These are phyloP conservation scores for Orbicella faveolata DNA, from an alignment of 64 coral and sea anemone genomes.

Conservation along the genomic window DNA sequence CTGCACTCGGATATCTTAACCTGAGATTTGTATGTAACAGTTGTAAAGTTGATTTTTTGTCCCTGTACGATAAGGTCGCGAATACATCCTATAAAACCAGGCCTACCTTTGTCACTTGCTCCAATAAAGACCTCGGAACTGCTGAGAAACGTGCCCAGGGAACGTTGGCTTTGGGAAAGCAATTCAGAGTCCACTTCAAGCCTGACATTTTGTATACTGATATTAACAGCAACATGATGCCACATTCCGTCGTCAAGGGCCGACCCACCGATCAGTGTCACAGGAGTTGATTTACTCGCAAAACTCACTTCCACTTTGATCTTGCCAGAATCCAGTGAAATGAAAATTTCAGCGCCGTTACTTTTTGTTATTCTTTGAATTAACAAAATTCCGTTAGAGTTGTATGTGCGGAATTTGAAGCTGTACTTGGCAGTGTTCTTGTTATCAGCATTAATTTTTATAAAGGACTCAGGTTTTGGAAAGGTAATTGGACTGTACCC, in stretches of 20 bases:
- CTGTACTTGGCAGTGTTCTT: slow-evolving; percentile 59
- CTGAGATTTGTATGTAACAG: background rate
- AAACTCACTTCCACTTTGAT: slow-evolving; percentile 63
- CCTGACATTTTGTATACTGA: slow-evolving; percentile 38
- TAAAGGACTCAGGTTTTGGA: slow-evolving; percentile 38
- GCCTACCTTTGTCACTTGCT: background rate
- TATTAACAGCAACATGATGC: slow-evolving; percentile 60
- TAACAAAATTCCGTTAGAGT: slow-evolving; percentile 65
- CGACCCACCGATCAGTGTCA: slow-evolving; percentile 34
- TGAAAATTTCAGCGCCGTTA: slow-evolving; percentile 35
- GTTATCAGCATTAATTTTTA: slow-evolving; percentile 35
- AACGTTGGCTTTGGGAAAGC: background rate
- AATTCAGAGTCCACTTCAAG: slow-evolving; percentile 54
- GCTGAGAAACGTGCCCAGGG: slow-evolving; percentile 46
- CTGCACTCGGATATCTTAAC: slow-evolving; percentile 31
- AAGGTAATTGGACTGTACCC: slow-evolving; percentile 64
- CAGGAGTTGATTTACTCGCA: background rate
- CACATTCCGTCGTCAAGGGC: slow-evolving; percentile 68
- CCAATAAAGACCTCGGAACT: slow-evolving; percentile 52
- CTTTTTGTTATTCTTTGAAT: slow-evolving; percentile 41
- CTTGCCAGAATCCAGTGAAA: slow-evolving; percentile 39
- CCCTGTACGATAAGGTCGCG: slow-evolving; percentile 63
- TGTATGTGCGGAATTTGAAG: slow-evolving; percentile 81
- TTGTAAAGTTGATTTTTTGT: slow-evolving; percentile 23
- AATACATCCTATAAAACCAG: slow-evolving; percentile 83